Base-by-base conservation (phyloP, 2,113 vertebrate species). In the Sorex araneus region DNA sequence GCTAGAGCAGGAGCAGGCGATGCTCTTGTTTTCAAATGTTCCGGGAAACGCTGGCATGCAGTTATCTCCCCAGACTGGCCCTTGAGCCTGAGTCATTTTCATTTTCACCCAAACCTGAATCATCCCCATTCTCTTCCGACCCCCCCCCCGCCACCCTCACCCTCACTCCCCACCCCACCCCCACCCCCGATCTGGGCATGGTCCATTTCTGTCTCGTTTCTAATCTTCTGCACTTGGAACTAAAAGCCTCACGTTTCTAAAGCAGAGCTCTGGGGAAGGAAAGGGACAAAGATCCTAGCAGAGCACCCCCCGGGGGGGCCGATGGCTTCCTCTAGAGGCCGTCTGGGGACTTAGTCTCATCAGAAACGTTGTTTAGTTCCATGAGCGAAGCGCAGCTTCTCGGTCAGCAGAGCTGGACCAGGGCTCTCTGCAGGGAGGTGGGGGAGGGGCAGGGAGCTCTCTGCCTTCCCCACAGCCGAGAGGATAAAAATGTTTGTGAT, bases 341-440 rank as follows among this genome's bases (percentile, higher is more conserved):
- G 27, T 47, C 78, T 79, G 45, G 30, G 45, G 64, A 73, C 83
- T 88, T 57, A 80, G 28, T 75, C 83, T 94, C 67, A 45, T 89
- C 73, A 93, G 73, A 81, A 91, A 75, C 63, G 92, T 70, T 36
- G 40, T 77, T 87, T 45, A 71, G 60, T 47, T 92, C 32, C 71
- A 2, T 81, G 88, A 94, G 73, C 87, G 79, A 77, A 96, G 73
- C 64, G 57, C 85, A 78, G 76, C 19, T 30, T 92, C 89, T 36
- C 40, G 40, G 75, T 27, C 76, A 66, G 47, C 54, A 57, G 50
- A 89, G 67, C 34, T 60, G 43, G 21, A 47, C 57, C 75, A 66
- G 45, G 70, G 23, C 70, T 75, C 25, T 73, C 84, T 64, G 73
- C 25, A 40, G 84, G 71, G 60, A 84, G 57, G 13, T 43, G 83